Percentiles rank a stretch among this genome's conserved stretches.
phyloP scores from a whole-genome alignment of 2,113 vertebrate species.

The Upupa epops region DNA sequence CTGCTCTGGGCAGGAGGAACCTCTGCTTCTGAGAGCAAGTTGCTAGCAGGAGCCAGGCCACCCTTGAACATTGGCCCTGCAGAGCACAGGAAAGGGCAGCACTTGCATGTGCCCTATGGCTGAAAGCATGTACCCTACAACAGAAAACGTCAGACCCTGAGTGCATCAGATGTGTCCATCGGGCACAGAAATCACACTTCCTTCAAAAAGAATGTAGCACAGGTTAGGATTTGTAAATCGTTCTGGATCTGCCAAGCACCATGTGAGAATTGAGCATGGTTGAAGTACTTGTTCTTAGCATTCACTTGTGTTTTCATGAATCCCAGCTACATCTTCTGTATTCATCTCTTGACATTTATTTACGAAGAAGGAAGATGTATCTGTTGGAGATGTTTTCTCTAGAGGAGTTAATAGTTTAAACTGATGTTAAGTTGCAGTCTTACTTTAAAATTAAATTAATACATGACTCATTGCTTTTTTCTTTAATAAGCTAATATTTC shows the following conservation, averaged over 20 bases:
- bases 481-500: not conserved
- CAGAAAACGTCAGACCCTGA: too few species aligned
- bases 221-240: not conserved
- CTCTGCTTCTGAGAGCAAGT: not conserved
- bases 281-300: not conserved
- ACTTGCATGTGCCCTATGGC: accelerated
- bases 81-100: not conserved
- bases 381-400: not conserved
- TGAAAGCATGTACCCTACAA: too few species aligned
- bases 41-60: not conserved
- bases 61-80: not conserved
- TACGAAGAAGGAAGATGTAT: not conserved
- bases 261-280: accelerated
- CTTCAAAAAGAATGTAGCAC: not conserved
- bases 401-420: not conserved
- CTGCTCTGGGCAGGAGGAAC: too few species aligned
- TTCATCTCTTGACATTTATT: not conserved
- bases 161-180: accelerated
- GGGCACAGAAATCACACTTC: not conserved
- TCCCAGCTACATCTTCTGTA: not conserved
- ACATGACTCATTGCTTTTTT: not conserved
- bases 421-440: not conserved
- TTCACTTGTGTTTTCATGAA: not conserved
- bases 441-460: not conserved
- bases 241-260: not conserved